These are phyloP conservation scores for Eudasyphora cyanicolor DNA, from an alignment of 2,888 invertebrate species.

Conservation along the genomic window DNA sequence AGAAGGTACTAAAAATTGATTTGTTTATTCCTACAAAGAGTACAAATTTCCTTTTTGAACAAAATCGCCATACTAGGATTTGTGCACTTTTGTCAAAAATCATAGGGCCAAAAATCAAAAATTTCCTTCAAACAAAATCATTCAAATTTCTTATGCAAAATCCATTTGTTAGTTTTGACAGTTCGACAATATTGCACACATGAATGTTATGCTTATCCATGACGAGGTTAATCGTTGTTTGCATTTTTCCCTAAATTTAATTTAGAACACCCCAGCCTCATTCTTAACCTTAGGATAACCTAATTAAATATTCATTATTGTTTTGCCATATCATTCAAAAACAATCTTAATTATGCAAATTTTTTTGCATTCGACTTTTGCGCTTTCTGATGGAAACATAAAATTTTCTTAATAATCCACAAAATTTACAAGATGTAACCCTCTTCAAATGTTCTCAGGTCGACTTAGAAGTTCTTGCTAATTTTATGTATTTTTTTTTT, in stretches of 20 bases:
- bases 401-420: constrained; percentile 38
- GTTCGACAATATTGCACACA: not conserved
- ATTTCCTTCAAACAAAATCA: no score
- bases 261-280: no score
- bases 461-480: constrained; percentile 14
- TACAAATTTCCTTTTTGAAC: no score
- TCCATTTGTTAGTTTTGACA: not conserved
- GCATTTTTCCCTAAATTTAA: constrained; percentile 52
- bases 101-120: no score
- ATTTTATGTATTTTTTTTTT: no score
- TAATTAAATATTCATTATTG: constrained; percentile 65
- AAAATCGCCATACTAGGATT: no score
- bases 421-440: constrained; percentile 53
- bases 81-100: no score
- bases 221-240: not conserved
- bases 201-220: not conserved
- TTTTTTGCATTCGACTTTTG: no score
- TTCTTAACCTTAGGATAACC: no score
- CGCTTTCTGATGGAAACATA: not conserved
- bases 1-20: no score
- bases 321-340: constrained; percentile 58
- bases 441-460: constrained; percentile 18
- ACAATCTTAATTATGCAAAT: constrained; percentile 63
- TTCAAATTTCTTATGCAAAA: constrained; percentile 49
- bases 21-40: no score